Base-by-base conservation (phyloP, 2,113 vertebrate genomes). In the Diadophis punctatus region DNA sequence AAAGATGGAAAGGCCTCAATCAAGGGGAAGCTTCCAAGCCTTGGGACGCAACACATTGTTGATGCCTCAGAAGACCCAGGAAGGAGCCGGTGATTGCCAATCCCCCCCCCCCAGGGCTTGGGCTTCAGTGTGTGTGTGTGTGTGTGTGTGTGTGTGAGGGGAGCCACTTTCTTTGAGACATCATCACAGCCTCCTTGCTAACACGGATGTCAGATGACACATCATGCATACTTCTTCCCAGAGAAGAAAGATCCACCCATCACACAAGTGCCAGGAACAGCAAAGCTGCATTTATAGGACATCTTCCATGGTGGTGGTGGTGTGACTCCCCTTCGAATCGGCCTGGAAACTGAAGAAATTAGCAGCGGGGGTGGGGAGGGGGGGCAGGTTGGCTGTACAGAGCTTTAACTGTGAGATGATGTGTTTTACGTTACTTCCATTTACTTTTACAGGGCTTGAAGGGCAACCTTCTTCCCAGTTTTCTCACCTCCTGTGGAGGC, bases 21-120 rank as follows among this genome's bases (percentile, higher is more conserved):
- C 30, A 5, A n/a, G 30, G 30, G 0, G 12, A 30, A 63, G 27
- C 25, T 63, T 63, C 60, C 11, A 30, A 63, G 10, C 60, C 27
- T 63, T 5, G 60, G 60, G 11, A 3, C 14, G 60, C 27, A 68
- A n/a, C 60, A n/a, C 60, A n/a, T 8, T 1, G 16, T 18, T 7
- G 16, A 74, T 74, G 68, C 14, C 68, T 34, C 14, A 34, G 14
- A 74, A 16, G 63, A 74, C 14, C 60, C 30, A 16, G 12, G 12
- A n/a, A n/a, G 5, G n/a, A 18, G 63, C 25, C 0, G 3, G 10
- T 0, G 0, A 25, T 10, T 1, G 9, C 63, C n/a, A 74, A 7
- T 16, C 11, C 12, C n/a, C 22, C 0, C 6, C 55, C 55, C 55
- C 20, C 53, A 1, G 60, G 30, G 63, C 1, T 6, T 34, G n/a